A percentile compares a stretch with the other conserved stretches of the same genome.
phyloP scores from a whole-genome alignment of 2,888 invertebrate genomes.

The Cheilosia impressa region DNA sequence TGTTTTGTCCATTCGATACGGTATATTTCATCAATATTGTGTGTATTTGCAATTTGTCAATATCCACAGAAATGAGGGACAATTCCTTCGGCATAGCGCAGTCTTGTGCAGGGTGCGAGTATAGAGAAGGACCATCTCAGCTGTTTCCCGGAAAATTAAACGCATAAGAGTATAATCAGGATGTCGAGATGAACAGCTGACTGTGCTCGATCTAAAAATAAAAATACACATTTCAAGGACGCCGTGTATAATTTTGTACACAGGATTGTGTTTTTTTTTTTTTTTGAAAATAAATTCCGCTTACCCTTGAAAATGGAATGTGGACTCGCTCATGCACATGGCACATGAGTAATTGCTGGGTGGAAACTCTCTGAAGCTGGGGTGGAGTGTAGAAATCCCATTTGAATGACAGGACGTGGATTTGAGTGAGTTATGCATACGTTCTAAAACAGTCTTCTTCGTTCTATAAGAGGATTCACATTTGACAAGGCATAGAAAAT shows the following conservation, averaged over 20 bases:
- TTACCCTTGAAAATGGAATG: constrained; percentile 8
- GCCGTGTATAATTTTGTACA: constrained; percentile 2
- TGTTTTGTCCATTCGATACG: constrained; percentile 28
- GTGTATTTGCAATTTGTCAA: constrained; percentile 42
- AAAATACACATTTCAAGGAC: constrained; percentile 34
- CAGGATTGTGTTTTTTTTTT: neutral
- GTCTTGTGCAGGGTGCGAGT: neutral
- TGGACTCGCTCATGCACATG: neutral
- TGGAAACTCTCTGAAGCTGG: constrained; percentile 19
- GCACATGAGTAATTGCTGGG: constrained; percentile 19
- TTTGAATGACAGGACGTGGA: constrained; percentile 1
- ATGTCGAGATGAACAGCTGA: constrained; percentile 59
- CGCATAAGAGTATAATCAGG: constrained; percentile 13
- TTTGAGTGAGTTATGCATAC: neutral
- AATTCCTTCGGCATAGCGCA: neutral
- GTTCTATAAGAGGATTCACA: too few species aligned
- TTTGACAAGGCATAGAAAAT: too few species aligned
- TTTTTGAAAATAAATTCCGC: neutral
- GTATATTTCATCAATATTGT: constrained; percentile 40
- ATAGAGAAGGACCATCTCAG: constrained; percentile 38
- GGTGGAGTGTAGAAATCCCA: too few species aligned
- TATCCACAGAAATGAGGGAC: constrained; percentile 38
- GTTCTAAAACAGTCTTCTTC: too few species aligned
- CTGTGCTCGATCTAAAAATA: constrained; percentile 38
- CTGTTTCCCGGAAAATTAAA: constrained; percentile 46